Evolutionary conservation across 2,113 vertebrate species (phyloP).

Genomic region (Apteryx owenii): DNA sequence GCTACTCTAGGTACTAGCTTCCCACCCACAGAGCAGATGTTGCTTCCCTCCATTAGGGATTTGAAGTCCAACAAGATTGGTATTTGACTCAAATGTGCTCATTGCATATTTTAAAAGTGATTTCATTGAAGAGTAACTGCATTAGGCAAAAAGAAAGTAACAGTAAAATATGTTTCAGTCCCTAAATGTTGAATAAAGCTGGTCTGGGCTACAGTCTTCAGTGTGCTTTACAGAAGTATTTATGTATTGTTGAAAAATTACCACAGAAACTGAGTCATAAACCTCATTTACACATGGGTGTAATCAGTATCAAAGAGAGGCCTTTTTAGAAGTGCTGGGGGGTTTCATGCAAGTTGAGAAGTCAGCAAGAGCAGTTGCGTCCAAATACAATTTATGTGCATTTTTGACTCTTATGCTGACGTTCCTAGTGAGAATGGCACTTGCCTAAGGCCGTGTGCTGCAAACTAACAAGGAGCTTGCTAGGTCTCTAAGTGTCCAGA

Average conservation of each 20-base stretch:
- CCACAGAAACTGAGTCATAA: conserved; percentile 12
- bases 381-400: background rate
- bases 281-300: background rate
- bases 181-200: background rate
- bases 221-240: background rate
- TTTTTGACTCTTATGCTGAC: background rate
- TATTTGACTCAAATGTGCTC: conserved; percentile 36
- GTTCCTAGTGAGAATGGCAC: background rate
- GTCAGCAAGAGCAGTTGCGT: background rate
- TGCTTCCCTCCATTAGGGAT: conserved; percentile 2
- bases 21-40: conserved; percentile 23
- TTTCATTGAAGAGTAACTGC: conserved; percentile 17
- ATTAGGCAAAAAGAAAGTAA: conserved; percentile 35
- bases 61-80: conserved; percentile 7
- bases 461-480: background rate
- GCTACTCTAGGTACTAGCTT: background rate
- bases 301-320: background rate
- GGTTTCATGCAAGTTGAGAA: background rate
- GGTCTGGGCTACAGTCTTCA: background rate
- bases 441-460: background rate
- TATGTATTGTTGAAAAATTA: background rate
- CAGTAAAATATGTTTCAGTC: background rate
- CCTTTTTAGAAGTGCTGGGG: background rate
- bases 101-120: conserved; percentile 33
- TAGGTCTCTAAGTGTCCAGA: background rate